Percentiles rank a stretch among this genome's conserved stretches.
Conservation (phyloP, 2,113 vertebrate species). For the Rissa tridactyla region DNA sequence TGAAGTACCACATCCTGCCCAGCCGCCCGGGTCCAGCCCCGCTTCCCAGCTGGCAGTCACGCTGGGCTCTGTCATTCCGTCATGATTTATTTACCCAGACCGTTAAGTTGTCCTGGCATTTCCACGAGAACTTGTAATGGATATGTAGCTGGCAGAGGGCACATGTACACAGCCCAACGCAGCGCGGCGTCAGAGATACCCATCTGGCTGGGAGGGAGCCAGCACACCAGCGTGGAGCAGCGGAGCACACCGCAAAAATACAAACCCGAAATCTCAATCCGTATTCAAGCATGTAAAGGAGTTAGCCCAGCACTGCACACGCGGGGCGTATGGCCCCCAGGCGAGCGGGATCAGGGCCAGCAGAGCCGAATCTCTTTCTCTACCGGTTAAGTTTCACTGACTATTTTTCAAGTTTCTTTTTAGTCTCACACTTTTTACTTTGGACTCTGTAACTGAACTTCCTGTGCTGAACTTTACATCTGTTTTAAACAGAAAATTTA, state of each 20-base stretch:
- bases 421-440: too few relatives aligned
- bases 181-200: neutral
- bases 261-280: neutral
- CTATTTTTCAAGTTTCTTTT: too few relatives aligned
- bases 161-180: neutral
- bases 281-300: neutral
- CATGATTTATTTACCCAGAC: conserved; percentile 48
- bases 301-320: neutral
- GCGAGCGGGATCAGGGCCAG: neutral
- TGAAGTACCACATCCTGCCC: neutral
- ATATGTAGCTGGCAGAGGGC: conserved; percentile 64
- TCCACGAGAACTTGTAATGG: conserved; percentile 61
- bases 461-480: neutral
- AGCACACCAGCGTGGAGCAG: neutral
- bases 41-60: neutral
- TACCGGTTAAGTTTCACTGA: too few relatives aligned
- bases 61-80: neutral
- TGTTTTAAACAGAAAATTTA: neutral
- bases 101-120: neutral
- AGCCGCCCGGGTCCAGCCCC: neutral
- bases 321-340: neutral
- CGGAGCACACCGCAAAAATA: neutral
- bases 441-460: neutral
- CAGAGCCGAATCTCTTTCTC: neutral
- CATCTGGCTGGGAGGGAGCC: conserved; percentile 15